These are phyloP conservation scores for Boleophthalmus pectinirostris DNA, from an alignment of 2,113 vertebrate genomes.

Conservation along the genomic window DNA sequence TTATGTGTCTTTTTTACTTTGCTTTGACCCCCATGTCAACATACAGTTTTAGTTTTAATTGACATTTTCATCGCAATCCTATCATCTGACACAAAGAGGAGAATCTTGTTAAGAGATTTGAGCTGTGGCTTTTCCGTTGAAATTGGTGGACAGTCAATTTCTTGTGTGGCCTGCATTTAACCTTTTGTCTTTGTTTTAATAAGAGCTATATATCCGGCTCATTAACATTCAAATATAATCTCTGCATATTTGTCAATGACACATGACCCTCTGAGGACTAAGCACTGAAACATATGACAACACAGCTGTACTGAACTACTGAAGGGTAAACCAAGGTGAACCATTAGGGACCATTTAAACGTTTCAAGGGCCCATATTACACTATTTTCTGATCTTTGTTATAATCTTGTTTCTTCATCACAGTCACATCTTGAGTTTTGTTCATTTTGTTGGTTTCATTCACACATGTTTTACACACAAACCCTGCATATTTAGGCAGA, in stretches of 20 bases:
- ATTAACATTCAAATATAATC: not conserved
- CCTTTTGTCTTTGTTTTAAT: constrained; percentile 11
- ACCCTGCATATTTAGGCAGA: no score
- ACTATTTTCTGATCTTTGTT: no score
- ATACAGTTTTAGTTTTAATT: not conserved
- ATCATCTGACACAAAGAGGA: not conserved
- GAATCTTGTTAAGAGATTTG: not conserved
- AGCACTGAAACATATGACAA: not conserved
- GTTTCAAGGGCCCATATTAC: not conserved
- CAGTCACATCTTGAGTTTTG: no score
- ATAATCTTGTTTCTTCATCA: no score
- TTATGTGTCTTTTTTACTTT: not conserved
- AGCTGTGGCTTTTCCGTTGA: not conserved
- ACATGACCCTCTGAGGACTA: constrained; percentile 1
- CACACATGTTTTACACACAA: no score
- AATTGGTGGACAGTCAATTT: not conserved
- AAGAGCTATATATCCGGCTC: not conserved
- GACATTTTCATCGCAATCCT: not conserved
- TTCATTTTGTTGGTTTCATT: no score
- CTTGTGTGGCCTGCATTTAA: not conserved
- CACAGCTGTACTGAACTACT: not conserved
- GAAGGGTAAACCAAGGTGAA: not conserved
- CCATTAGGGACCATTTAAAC: not conserved
- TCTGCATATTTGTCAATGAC: not conserved
- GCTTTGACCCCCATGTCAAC: not conserved